Conservation (phyloP, 2,888 invertebrate genomes). For the Drosophila hamatofila region DNA sequence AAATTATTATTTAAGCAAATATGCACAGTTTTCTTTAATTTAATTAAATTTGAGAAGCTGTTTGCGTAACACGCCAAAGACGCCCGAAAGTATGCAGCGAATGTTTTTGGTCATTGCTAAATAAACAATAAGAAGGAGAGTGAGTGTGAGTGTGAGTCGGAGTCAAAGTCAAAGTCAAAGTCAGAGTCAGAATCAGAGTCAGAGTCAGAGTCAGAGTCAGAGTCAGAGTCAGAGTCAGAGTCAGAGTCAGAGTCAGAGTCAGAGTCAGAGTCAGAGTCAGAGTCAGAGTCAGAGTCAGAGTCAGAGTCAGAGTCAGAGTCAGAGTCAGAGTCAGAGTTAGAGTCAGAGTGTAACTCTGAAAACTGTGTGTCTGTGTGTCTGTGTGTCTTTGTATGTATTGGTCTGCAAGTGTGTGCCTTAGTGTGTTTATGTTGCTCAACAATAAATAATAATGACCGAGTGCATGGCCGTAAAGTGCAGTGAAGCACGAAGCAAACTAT, state of each 20-base stretch:
- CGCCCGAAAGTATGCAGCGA: constrained; percentile 46
- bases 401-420: background rate
- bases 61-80: constrained; percentile 17
- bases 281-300: too few species aligned
- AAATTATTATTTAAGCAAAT: constrained; percentile 62
- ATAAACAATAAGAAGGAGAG: background rate
- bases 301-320: too few species aligned
- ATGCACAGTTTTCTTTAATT: constrained; percentile 23
- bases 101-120: background rate
- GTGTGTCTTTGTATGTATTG: background rate
- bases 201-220: too few species aligned
- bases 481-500: constrained; percentile 61
- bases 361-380: background rate
- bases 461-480: constrained; percentile 43
- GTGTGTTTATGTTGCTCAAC: constrained; percentile 16
- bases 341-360: too few species aligned
- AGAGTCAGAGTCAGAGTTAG: too few species aligned
- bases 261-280: too few species aligned
- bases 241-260: too few species aligned
- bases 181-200: too few species aligned
- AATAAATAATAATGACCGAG: constrained; percentile 63
- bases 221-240: too few species aligned
- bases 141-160: too few species aligned
- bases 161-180: too few species aligned
- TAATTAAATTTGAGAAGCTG: constrained; percentile 60